phyloP scores from a whole-genome alignment of 2,888 invertebrate species.

The Hymenopus coronatus region DNA sequence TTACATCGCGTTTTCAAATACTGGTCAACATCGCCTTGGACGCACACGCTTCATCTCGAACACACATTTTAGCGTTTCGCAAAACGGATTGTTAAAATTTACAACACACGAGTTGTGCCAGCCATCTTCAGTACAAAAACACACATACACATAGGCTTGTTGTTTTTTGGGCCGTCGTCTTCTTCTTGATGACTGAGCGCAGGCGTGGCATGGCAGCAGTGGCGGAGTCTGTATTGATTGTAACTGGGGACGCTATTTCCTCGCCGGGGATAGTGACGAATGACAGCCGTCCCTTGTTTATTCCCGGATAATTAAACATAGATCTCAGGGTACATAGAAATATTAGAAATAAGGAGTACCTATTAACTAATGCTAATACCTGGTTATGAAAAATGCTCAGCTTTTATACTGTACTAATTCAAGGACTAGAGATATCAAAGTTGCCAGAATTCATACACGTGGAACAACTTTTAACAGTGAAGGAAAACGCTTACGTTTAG shows the following conservation, averaged over 20 bases:
- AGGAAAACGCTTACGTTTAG: too few species aligned
- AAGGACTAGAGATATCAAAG: too few species aligned
- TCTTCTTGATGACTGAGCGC: background rate
- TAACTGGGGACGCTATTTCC: background rate
- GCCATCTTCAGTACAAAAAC: background rate
- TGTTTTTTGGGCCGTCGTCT: background rate
- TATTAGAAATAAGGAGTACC: too few species aligned
- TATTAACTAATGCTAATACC: too few species aligned
- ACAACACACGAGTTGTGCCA: background rate
- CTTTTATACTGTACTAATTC: too few species aligned
- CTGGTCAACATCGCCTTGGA: background rate
- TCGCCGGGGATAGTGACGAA: background rate
- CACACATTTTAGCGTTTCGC: background rate
- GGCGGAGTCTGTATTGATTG: background rate
- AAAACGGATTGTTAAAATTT: background rate
- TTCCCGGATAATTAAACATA: too few species aligned
- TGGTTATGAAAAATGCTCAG: too few species aligned
- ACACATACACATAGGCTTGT: background rate
- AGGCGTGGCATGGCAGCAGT: constrained; percentile 1
- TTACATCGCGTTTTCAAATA: background rate
- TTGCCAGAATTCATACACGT: too few species aligned
- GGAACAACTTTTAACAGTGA: too few species aligned
- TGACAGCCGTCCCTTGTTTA: background rate
- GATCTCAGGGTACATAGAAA: too few species aligned
- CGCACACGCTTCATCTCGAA: background rate